A percentile compares a stretch with the other conserved stretches of the same genome.
Evolutionary conservation across 2,888 invertebrate species (phyloP).

Genomic region (Stenodera caucasica): DNA sequence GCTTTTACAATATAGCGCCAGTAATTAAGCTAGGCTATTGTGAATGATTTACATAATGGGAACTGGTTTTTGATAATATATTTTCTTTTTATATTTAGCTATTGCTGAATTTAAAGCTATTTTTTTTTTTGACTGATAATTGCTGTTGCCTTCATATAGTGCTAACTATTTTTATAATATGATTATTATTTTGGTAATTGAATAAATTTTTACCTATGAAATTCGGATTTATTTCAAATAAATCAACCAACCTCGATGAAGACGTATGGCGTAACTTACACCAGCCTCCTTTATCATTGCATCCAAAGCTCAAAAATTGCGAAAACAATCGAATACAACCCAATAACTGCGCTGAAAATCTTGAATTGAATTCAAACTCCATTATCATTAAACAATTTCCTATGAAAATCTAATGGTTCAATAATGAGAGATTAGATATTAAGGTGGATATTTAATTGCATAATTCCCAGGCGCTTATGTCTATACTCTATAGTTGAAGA

Average conservation of each 20-base stretch:
- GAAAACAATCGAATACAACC: no score
- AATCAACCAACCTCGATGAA: background rate
- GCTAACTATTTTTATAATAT: constrained; percentile 35
- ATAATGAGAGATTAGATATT: no score
- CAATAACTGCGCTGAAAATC: no score
- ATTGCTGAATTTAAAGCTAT: constrained; percentile 38
- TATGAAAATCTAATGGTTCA: no score
- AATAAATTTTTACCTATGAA: constrained; percentile 23
- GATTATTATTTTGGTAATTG: constrained; percentile 26
- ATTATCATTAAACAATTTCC: no score
- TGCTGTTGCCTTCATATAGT: constrained; percentile 40
- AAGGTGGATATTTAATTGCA: no score
- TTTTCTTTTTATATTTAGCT: constrained; percentile 29
- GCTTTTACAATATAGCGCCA: constrained; percentile 1
- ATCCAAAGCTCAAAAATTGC: no score
- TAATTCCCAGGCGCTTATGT: no score
- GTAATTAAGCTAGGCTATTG: constrained; percentile 16
- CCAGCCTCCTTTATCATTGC: no score
- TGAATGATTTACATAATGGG: constrained; percentile 28
- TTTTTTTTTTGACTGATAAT: constrained; percentile 40
- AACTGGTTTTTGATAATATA: constrained; percentile 34
- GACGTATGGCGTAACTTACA: no score
- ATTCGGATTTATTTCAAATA: background rate
- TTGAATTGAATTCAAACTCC: no score
- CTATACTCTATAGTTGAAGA: no score